Conservation (phyloP, 2,888 invertebrate species). For the Xylocampa areola region DNA sequence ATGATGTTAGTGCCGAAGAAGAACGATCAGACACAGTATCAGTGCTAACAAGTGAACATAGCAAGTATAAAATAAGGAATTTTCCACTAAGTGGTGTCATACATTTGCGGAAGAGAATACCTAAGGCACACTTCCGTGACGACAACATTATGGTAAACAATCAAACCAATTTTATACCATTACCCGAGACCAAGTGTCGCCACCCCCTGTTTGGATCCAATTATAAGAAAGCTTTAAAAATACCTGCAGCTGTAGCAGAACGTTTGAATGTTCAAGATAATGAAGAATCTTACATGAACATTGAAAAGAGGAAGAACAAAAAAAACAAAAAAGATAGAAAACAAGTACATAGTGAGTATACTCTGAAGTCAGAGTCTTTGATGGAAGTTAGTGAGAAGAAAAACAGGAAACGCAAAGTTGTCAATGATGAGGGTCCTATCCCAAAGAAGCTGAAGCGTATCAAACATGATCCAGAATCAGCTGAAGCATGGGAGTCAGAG, state of each 20-base stretch:
- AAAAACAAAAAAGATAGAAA: slow-evolving; percentile 44
- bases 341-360: slow-evolving; percentile 29
- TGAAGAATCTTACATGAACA: slow-evolving; percentile 11
- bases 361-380: slow-evolving; percentile 23
- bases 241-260: slow-evolving; percentile 66
- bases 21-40: slow-evolving; percentile 56
- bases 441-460: slow-evolving; percentile 63
- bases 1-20: slow-evolving; percentile 66
- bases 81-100: slow-evolving; percentile 65
- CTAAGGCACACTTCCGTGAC: slow-evolving; percentile 72
- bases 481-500: slow-evolving; percentile 80
- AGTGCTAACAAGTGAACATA: slow-evolving; percentile 59
- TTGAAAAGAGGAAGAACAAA: slow-evolving; percentile 50
- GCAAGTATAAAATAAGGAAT: slow-evolving; percentile 63
- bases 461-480: slow-evolving; percentile 69
- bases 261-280: slow-evolving; percentile 57
- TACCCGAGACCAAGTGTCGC: slow-evolving; percentile 80
- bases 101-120: slow-evolving; percentile 74
- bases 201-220: slow-evolving; percentile 81
- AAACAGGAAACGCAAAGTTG: slow-evolving; percentile 68
- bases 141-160: slow-evolving; percentile 66
- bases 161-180: slow-evolving; percentile 73
- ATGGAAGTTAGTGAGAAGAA: slow-evolving; percentile 55
- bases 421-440: slow-evolving; percentile 42
- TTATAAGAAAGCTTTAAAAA: slow-evolving; percentile 75